A percentile compares a stretch with the other conserved stretches of the same genome.
phyloP scores from a whole-genome alignment of 2,113 vertebrate species.

The Hippocampus comes region DNA sequence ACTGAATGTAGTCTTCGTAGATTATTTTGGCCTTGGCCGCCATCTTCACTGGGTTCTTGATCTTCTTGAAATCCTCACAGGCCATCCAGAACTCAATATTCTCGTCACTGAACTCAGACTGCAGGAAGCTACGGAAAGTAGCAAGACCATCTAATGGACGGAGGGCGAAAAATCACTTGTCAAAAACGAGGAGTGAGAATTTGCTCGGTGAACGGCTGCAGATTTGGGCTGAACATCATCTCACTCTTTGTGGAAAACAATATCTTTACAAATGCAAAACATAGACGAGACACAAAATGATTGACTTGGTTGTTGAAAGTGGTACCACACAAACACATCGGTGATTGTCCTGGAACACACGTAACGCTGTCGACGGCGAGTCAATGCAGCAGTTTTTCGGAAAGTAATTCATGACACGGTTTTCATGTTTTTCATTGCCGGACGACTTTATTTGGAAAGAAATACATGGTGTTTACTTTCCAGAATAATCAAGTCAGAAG shows the following conservation, averaged over 20 bases:
- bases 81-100: slow-evolving; percentile 92
- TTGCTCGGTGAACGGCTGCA: neutral
- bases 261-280: too few species aligned
- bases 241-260: too few species aligned
- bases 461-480: neutral
- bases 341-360: neutral
- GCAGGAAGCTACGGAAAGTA: slow-evolving; percentile 88
- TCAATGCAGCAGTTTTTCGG: neutral
- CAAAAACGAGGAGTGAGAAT: neutral
- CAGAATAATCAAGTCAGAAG: slow-evolving; percentile 1
- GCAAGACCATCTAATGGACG: slow-evolving; percentile 78
- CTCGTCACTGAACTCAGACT: slow-evolving; percentile 96
- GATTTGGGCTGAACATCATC: too few species aligned
- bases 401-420: neutral
- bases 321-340: too few species aligned
- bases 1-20: slow-evolving; percentile 92
- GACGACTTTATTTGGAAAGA: neutral
- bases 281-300: too few species aligned
- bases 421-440: neutral
- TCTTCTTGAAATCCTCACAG: slow-evolving; percentile 93
- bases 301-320: too few species aligned
- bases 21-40: slow-evolving; percentile 86
- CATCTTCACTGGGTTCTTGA: slow-evolving; percentile 81
- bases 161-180: neutral
- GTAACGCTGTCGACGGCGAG: neutral